A percentile compares a stretch with the other conserved stretches of the same genome.
Evolutionary conservation across 35 echinoderm and acorn worm genomes (phyloP).

Genomic region (Stichopus chloronotus): DNA sequence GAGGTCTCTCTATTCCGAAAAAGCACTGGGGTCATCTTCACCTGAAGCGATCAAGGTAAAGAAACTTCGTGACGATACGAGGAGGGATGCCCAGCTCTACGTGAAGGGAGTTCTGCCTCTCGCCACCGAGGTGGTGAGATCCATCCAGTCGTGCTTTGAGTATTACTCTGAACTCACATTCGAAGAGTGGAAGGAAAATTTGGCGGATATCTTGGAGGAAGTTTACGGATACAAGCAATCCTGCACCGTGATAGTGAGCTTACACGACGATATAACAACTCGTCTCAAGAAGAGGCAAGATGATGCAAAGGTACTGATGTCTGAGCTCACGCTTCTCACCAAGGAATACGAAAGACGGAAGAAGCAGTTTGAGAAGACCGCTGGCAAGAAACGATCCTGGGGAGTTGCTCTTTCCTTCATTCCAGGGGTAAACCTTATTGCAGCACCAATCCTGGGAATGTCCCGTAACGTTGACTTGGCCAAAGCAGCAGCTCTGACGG

Average conservation of each 20-base stretch:
- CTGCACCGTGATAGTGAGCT: neutral
- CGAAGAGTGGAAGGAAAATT: slow-evolving; percentile 26
- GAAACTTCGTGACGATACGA: neutral
- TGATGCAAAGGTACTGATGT: slow-evolving; percentile 27
- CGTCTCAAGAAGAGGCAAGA: slow-evolving; percentile 23
- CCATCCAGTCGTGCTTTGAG: slow-evolving; percentile 12
- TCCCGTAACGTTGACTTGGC: neutral
- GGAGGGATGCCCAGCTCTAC: slow-evolving; percentile 25
- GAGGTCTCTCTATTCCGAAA: slow-evolving; percentile 40
- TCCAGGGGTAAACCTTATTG: neutral
- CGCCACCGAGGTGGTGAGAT: slow-evolving; percentile 8
- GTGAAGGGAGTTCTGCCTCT: slow-evolving; percentile 7
- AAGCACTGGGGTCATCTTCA: slow-evolving; percentile 13
- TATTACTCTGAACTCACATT: slow-evolving; percentile 8
- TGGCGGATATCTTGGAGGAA: neutral
- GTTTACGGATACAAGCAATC: neutral
- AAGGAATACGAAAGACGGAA: neutral
- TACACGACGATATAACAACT: neutral
- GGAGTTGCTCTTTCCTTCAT: neutral
- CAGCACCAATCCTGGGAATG: neutral
- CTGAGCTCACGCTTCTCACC: neutral
- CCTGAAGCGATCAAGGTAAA: neutral
- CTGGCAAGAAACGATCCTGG: neutral
- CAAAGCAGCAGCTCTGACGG: neutral
- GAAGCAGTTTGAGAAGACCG: neutral